Evolutionary conservation across 2,113 vertebrate species (phyloP).

Genomic region (Tonatia bakeri): DNA sequence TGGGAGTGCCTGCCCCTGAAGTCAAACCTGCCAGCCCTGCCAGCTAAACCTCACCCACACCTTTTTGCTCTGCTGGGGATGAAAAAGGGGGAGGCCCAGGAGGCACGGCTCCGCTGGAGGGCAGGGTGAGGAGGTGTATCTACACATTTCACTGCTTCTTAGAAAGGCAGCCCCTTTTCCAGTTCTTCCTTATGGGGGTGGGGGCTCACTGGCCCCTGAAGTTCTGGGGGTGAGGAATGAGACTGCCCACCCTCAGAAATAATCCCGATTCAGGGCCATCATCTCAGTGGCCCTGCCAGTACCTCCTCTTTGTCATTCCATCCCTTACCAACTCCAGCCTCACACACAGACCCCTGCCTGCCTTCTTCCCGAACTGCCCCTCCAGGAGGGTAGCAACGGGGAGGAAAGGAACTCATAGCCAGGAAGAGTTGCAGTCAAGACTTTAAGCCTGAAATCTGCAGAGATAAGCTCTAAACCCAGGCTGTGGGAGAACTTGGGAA

Average conservation of each 20-base stretch:
- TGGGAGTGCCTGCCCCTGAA: constrained; percentile 14
- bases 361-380: not conserved
- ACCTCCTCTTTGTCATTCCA: not conserved
- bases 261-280: not conserved
- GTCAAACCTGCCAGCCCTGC: not conserved
- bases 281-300: not conserved
- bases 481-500: not conserved
- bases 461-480: not conserved
- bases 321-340: not conserved
- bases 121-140: fast-evolving
- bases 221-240: not conserved
- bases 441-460: not conserved
- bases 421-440: not conserved
- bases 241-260: not conserved
- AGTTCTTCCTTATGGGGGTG: not conserved
- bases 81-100: not conserved
- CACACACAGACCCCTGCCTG: not conserved
- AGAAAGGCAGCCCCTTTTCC: not conserved
- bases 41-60: constrained; percentile 1
- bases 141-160: not conserved
- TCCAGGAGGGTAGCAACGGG: not conserved
- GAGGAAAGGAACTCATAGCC: not conserved
- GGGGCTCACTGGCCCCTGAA: not conserved
- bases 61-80: constrained; percentile 34
- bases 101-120: not conserved